phyloP scores from a whole-genome alignment of 2,888 invertebrate species.

The Cryptocheilus praepositus region DNA sequence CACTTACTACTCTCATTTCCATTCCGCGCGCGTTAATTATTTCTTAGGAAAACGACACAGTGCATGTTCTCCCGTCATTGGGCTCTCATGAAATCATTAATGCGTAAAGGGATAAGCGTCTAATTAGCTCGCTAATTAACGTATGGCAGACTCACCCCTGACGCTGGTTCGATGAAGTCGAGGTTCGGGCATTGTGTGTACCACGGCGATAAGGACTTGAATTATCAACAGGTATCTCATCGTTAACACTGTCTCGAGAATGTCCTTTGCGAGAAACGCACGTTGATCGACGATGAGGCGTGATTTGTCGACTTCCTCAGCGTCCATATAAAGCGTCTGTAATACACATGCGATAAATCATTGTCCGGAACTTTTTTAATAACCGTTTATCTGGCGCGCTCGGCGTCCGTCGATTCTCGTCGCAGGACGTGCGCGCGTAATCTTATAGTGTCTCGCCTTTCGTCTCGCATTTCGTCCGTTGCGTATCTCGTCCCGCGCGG shows the following conservation, averaged over 20 bases:
- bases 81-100: no score
- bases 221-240: conserved; percentile 62
- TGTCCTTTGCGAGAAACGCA: not conserved
- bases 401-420: conserved; percentile 4
- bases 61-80: no score
- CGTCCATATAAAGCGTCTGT: no score
- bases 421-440: not conserved
- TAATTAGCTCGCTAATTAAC: not conserved
- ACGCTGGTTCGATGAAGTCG: conserved; percentile 40
- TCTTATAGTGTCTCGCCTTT: conserved; percentile 2
- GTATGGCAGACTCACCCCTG: conserved; percentile 52
- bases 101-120: no score
- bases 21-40: not conserved
- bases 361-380: conserved; percentile 4
- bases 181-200: conserved; percentile 45
- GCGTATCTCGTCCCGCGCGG: not conserved
- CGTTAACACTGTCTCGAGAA: conserved; percentile 24
- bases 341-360: no score
- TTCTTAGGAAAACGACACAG: not conserved
- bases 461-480: conserved; percentile 6
- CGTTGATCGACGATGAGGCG: not conserved
- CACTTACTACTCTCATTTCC: not conserved
- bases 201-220: conserved; percentile 54
- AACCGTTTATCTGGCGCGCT: conserved; percentile 1
- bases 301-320: not conserved